These are phyloP conservation scores for Panulirus ornatus DNA, from an alignment of 1,140 invertebrate genomes.

Conservation along the genomic window DNA sequence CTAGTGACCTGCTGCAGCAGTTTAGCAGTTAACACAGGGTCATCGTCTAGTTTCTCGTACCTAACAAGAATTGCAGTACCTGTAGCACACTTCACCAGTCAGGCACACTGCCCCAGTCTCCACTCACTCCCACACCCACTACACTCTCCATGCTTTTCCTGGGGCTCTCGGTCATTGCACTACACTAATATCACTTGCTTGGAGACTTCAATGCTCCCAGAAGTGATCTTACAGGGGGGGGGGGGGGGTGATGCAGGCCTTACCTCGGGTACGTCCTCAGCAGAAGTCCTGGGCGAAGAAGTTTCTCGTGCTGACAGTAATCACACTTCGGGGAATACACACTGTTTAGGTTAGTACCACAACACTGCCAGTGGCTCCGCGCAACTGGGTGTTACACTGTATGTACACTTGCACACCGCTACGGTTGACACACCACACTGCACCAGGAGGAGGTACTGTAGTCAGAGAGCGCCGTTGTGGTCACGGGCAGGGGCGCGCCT, in stretches of 20 bases:
- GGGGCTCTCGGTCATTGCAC: constrained; percentile 21
- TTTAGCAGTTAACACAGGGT: too few species aligned
- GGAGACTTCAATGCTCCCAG: constrained; percentile 53
- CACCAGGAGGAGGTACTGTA: constrained; percentile 45
- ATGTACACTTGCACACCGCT: constrained; percentile 51
- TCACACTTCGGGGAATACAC: constrained; percentile 34
- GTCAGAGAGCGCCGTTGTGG: constrained; percentile 51
- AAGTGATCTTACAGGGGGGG: constrained; percentile 41
- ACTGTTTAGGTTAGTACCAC: constrained; percentile 28
- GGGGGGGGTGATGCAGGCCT: not conserved
- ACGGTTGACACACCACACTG: constrained; percentile 54
- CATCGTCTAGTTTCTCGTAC: too few species aligned
- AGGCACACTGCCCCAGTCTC: not conserved
- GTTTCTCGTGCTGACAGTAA: constrained; percentile 42
- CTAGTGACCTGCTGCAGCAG: too few species aligned
- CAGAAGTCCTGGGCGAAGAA: not conserved
- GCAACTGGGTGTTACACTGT: constrained; percentile 54
- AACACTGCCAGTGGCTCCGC: constrained; percentile 43
- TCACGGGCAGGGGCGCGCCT: constrained; percentile 67
- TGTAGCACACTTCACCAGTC: not conserved
- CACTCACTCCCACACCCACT: not conserved
- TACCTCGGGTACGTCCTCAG: constrained; percentile 28
- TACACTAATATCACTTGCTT: not conserved
- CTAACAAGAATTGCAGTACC: too few species aligned
- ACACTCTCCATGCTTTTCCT: constrained; percentile 1